Percentiles rank a stretch among this genome's conserved stretches.
These are phyloP conservation scores for Galaxias olidus DNA, from an alignment of 2,797 vertebrate genomes.

Conservation along the genomic window DNA sequence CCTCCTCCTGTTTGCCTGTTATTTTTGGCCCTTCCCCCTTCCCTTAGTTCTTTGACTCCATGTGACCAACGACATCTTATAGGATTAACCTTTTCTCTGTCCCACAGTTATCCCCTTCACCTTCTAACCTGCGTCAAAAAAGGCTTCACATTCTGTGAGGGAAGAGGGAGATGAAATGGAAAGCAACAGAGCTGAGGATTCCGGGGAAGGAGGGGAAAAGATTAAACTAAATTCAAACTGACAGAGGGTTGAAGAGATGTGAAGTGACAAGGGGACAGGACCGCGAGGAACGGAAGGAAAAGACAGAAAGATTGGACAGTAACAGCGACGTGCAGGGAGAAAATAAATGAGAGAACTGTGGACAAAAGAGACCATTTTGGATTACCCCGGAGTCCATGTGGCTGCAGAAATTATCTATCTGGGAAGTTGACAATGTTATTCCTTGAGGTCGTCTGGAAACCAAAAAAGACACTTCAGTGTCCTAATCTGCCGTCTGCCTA, in stretches of 20 bases:
- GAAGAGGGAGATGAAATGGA: constrained; percentile 61
- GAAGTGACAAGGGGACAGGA: constrained; percentile 67
- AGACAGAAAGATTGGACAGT: constrained; percentile 20
- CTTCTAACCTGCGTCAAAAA: constrained; percentile 35
- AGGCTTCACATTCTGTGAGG: constrained; percentile 10
- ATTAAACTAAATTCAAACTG: constrained; percentile 77
- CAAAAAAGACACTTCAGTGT: constrained; percentile 43
- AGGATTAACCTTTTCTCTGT: constrained; percentile 67
- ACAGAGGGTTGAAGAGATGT: constrained; percentile 75
- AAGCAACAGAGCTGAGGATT: constrained; percentile 74
- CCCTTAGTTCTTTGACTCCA: constrained; percentile 53
- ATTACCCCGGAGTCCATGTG: constrained; percentile 40
- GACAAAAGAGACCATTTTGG: constrained; percentile 33
- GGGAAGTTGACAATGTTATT: constrained; percentile 30
- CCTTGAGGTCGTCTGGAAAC: constrained; percentile 10
- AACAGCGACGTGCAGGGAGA: neutral
- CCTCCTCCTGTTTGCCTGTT: constrained; percentile 36
- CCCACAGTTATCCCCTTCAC: constrained; percentile 18
- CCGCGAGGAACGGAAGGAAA: constrained; percentile 49
- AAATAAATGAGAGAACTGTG: constrained; percentile 9
- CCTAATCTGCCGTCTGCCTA: constrained; percentile 36
- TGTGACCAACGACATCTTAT: constrained; percentile 63
- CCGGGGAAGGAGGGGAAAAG: constrained; percentile 67
- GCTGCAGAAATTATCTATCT: constrained; percentile 40
- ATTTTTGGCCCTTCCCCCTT: constrained; percentile 14